Evolutionary conservation across 1,140 invertebrate genomes (phyloP).

Genomic region (Drosophila dunni): DNA sequence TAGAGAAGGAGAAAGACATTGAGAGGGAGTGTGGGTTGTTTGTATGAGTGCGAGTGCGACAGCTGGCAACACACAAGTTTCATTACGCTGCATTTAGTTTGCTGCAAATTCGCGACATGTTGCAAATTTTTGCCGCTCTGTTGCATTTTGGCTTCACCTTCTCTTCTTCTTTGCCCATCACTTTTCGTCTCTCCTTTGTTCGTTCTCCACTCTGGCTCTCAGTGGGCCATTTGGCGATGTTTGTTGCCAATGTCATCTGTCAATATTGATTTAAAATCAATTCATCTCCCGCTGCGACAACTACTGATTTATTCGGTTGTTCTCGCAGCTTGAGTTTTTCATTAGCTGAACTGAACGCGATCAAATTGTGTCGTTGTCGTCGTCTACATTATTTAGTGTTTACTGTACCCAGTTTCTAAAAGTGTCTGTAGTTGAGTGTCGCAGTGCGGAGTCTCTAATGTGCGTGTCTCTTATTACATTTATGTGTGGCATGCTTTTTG

Average conservation of each 20-base stretch:
- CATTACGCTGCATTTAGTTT: slow-evolving; percentile 45
- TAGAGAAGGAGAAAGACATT: background rate
- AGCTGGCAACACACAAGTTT: slow-evolving; percentile 52
- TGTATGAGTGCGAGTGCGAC: background rate
- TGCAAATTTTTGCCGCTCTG: slow-evolving; percentile 42
- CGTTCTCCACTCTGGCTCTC: slow-evolving; percentile 16
- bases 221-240: slow-evolving; percentile 5
- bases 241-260: slow-evolving; percentile 68
- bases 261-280: slow-evolving; percentile 83
- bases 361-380: slow-evolving; percentile 10
- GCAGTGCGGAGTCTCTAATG: background rate
- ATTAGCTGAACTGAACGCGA: slow-evolving; percentile 49
- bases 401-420: background rate
- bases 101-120: slow-evolving; percentile 40
- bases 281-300: slow-evolving; percentile 74
- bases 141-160: slow-evolving; percentile 22
- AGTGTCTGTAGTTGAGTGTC: background rate
- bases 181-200: slow-evolving; percentile 23
- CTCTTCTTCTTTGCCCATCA: background rate
- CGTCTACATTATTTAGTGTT: slow-evolving; percentile 6
- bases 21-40: background rate
- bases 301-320: slow-evolving; percentile 62
- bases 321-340: slow-evolving; percentile 73
- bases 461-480: slow-evolving; percentile 46
- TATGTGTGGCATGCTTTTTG: slow-evolving; percentile 42